A percentile compares a stretch with the other conserved stretches of the same genome.
These are phyloP conservation scores for Orussus abietinus DNA, from an alignment of 1,140 invertebrate species.

Conservation along the genomic window DNA sequence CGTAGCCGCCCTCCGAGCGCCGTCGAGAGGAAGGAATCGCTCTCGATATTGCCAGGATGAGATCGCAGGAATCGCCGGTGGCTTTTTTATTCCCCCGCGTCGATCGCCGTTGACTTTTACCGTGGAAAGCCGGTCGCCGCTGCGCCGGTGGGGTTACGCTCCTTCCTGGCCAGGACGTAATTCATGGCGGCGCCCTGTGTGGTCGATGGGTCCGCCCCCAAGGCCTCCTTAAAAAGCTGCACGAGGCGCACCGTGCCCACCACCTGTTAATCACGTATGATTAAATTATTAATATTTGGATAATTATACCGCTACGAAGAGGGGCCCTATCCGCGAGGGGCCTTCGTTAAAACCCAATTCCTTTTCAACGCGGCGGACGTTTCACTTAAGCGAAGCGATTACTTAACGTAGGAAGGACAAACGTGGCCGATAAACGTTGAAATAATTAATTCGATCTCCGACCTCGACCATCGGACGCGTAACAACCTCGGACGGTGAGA, in stretches of 20 bases:
- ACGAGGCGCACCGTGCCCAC: constrained; percentile 20
- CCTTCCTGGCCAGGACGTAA: constrained; percentile 24
- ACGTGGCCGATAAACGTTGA: background rate
- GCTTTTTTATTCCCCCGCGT: background rate
- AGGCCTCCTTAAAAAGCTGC: constrained; percentile 19
- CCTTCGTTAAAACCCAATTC: constrained; percentile 29
- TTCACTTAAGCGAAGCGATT: constrained; percentile 5
- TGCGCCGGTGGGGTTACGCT: background rate
- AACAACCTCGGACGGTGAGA: constrained; percentile 12
- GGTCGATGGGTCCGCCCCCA: constrained; percentile 31
- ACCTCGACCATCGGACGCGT: background rate
- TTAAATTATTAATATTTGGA: constrained; percentile 44
- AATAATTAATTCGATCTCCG: background rate
- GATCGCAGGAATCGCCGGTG: too few relatives aligned
- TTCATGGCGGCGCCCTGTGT: constrained; percentile 30
- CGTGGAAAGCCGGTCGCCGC: too few relatives aligned
- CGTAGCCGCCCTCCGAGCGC: constrained; percentile 19
- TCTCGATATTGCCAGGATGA: too few relatives aligned
- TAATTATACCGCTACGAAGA: constrained; percentile 36
- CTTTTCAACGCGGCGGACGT: constrained; percentile 10
- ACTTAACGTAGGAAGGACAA: constrained; percentile 1
- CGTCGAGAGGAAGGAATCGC: constrained; percentile 30
- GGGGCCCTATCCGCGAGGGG: constrained; percentile 31
- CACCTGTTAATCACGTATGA: constrained; percentile 42
- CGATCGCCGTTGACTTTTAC: too few relatives aligned